These are phyloP conservation scores for Drosophila obscura DNA, from an alignment of 1,140 invertebrate species.

Conservation along the genomic window DNA sequence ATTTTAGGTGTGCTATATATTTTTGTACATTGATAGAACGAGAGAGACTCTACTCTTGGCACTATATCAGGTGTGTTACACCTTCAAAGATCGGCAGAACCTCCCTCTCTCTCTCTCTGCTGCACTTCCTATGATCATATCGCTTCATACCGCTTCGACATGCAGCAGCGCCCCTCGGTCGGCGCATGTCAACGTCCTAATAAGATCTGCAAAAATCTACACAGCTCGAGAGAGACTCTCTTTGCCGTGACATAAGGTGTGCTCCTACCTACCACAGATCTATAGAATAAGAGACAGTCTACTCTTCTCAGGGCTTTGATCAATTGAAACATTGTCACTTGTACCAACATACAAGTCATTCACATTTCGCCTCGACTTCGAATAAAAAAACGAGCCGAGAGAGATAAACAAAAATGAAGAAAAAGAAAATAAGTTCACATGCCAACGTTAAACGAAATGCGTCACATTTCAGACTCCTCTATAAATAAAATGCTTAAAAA, in stretches of 20 bases:
- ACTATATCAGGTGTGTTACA: too few relatives aligned
- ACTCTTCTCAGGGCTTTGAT: not conserved
- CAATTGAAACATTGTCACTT: conserved; percentile 56
- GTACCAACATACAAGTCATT: conserved; percentile 58
- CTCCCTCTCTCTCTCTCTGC: too few relatives aligned
- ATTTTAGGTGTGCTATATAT: too few relatives aligned
- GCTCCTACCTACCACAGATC: too few relatives aligned
- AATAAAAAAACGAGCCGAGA: not conserved
- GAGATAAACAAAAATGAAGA: not conserved
- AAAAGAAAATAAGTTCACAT: conserved; percentile 11
- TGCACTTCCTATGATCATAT: too few relatives aligned
- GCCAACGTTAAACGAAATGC: conserved; percentile 45
- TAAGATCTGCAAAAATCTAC: not conserved
- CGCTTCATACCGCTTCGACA: not conserved
- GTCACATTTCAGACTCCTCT: conserved; percentile 54
- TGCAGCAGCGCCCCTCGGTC: conserved; percentile 5
- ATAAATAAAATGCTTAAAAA: conserved; percentile 58
- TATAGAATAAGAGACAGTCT: too few relatives aligned
- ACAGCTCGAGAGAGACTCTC: not conserved
- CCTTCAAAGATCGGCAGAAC: too few relatives aligned
- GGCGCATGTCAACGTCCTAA: too few relatives aligned
- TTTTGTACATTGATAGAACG: too few relatives aligned
- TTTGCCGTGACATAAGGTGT: too few relatives aligned
- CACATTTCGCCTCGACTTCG: conserved; percentile 23
- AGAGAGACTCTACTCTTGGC: too few relatives aligned